Conservation (phyloP, 2,888 invertebrate species). For the Leptopilina drosophilae region DNA sequence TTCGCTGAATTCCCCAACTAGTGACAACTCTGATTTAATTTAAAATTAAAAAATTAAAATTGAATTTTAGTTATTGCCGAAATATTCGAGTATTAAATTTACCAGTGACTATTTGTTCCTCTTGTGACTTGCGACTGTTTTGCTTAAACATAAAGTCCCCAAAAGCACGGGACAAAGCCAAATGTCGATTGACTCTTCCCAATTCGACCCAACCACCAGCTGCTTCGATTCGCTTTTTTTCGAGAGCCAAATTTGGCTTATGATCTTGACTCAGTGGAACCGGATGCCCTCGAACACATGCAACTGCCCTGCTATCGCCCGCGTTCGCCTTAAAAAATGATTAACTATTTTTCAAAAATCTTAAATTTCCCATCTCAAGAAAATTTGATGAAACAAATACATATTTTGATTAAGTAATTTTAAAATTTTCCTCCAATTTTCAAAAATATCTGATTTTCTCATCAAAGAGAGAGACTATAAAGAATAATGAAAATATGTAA, state of each 20-base stretch:
- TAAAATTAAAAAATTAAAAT: too few relatives aligned
- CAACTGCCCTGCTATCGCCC: conserved; percentile 97
- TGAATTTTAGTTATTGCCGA: too few relatives aligned
- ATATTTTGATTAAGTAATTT: too few relatives aligned
- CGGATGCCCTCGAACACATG: conserved; percentile 88
- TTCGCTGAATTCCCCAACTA: too few relatives aligned
- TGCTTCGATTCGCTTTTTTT: conserved; percentile 91
- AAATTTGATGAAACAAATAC: too few relatives aligned
- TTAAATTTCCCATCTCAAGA: too few relatives aligned
- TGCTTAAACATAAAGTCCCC: conserved; percentile 98
- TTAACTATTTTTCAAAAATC: not conserved
- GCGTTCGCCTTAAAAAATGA: conserved; percentile 87
- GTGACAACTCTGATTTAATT: too few relatives aligned
- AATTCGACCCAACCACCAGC: conserved; percentile 99
- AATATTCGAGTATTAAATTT: conserved; percentile 46
- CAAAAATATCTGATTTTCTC: too few relatives aligned
- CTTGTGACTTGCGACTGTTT: conserved; percentile 89
- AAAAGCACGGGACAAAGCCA: conserved; percentile 96
- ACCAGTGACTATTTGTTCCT: conserved; percentile 99
- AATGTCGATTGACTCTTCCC: conserved; percentile 98
- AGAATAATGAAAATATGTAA: too few relatives aligned
- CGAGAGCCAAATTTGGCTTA: conserved; percentile 94
- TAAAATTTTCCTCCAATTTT: too few relatives aligned
- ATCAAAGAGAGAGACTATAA: too few relatives aligned
- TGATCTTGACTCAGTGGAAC: conserved; percentile 91